Evolutionary conservation across 1,140 invertebrate genomes (phyloP), one percentile per base, ranked within the genome.

Genomic region (Ceratitis capitata): DNA sequence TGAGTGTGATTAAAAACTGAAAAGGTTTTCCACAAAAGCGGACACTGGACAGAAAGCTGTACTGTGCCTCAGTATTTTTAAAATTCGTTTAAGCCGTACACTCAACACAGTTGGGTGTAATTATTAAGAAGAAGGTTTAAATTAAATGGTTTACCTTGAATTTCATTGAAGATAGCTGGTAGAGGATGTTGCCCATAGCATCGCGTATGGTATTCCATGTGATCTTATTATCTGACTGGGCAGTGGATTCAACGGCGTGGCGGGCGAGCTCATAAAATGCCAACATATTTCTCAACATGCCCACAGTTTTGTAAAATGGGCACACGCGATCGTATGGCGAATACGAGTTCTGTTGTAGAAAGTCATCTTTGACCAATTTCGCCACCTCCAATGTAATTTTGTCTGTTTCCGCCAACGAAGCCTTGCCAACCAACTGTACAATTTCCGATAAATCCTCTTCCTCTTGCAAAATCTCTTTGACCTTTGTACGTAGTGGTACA

Each of bases 361-460:
- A 99, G 93, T 99, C 99, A 92, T 99, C 99, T 92, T 99, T 99
- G 61, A 99, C 94, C 83, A 99, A 92, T 92, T 98, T 99, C 86
- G 99, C 98, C 58, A 99, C 98, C 94, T 99, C 99, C 69, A 99
- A 94, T 0, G 98, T 99, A 90, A 99, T 99, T 93, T 99, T 99
- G 92, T 99, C 99, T 5, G 97, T 96, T 94, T 99, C 99, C 14
- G 99, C 99, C n/a, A 99, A 94, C 10, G 99, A 99, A 45, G 98
- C 98, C 94, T 99, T 99, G 92, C 99, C 99, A 85, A 99, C 99
- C 86, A 99, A 93, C 92, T 99, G 99, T 86, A 99, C 99, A 92
- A 99, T 99, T 96, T 99, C 99, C 0, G 98, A 99, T 86, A 99
- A 93, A 94, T 99, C 99, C 93, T 99, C 99, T 93, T 99, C 99